Percentiles rank a stretch among this genome's conserved stretches.
Conservation (phyloP, 1,140 invertebrate species). For the Drosophila ogumai region DNA sequence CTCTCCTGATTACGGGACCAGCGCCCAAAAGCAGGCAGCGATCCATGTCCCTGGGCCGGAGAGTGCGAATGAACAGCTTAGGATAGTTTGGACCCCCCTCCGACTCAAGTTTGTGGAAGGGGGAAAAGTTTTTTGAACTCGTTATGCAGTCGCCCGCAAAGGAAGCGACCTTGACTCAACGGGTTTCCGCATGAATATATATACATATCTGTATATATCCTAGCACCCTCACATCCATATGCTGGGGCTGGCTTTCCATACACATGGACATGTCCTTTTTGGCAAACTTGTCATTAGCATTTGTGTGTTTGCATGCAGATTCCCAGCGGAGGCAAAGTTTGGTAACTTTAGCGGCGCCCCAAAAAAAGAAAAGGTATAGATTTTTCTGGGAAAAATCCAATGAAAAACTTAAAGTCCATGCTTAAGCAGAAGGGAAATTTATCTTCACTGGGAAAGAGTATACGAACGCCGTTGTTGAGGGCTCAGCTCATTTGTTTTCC, state of each 20-base stretch:
- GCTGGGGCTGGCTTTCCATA: neutral
- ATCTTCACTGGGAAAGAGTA: neutral
- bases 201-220: neutral
- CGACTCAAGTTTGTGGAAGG: constrained; percentile 4
- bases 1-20: constrained; percentile 30
- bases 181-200: constrained; percentile 6
- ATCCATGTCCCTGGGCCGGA: constrained; percentile 13
- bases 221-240: constrained; percentile 3
- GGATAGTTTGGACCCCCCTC: constrained; percentile 24
- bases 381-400: constrained; percentile 9
- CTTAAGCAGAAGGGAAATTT: neutral
- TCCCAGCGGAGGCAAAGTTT: constrained; percentile 20
- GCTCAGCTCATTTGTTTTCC: constrained; percentile 14
- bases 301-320: constrained; percentile 20
- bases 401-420: constrained; percentile 5
- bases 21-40: constrained; percentile 14
- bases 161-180: constrained; percentile 42
- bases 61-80: constrained; percentile 36
- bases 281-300: constrained; percentile 48
- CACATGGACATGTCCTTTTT: constrained; percentile 35
- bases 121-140: constrained; percentile 49
- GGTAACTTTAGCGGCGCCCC: no score
- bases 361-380: neutral
- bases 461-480: neutral
- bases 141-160: constrained; percentile 43